phyloP scores from a whole-genome alignment of 2,113 vertebrate genomes.

The Nycticryphes semicollaris region DNA sequence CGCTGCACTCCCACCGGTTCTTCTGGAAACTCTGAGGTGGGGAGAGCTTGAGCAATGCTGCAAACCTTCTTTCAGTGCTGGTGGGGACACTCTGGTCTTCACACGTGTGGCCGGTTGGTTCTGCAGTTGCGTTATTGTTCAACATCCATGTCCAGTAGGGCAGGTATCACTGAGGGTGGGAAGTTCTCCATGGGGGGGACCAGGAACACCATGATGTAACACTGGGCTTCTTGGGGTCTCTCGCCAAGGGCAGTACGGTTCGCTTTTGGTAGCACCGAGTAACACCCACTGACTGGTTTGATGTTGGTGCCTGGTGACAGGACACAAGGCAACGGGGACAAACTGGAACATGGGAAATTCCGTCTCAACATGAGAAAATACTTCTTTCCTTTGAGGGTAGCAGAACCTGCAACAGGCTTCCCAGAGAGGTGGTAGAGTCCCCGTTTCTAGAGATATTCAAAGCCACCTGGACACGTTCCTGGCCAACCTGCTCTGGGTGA shows the following conservation, averaged over 20 bases:
- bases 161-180: background rate
- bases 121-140: background rate
- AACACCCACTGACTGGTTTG: background rate
- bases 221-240: background rate
- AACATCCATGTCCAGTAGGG: background rate
- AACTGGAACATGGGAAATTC: too few species aligned
- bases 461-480: too few species aligned
- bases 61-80: background rate
- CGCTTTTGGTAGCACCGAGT: rapidly evolving
- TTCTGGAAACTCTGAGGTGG: background rate
- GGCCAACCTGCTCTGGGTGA: too few species aligned
- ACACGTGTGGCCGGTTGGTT: rapidly evolving
- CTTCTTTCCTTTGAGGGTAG: too few species aligned
- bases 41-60: background rate
- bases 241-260: background rate
- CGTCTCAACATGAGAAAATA: too few species aligned
- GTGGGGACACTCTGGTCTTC: background rate
- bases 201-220: background rate
- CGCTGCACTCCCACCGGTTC: background rate
- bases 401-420: too few species aligned
- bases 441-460: too few species aligned
- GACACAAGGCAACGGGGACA: too few species aligned
- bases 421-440: too few species aligned
- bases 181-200: background rate
- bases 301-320: too few species aligned